Evolutionary conservation across 1,140 invertebrate species (phyloP).

Genomic region (Temnothorax nylanderi): DNA sequence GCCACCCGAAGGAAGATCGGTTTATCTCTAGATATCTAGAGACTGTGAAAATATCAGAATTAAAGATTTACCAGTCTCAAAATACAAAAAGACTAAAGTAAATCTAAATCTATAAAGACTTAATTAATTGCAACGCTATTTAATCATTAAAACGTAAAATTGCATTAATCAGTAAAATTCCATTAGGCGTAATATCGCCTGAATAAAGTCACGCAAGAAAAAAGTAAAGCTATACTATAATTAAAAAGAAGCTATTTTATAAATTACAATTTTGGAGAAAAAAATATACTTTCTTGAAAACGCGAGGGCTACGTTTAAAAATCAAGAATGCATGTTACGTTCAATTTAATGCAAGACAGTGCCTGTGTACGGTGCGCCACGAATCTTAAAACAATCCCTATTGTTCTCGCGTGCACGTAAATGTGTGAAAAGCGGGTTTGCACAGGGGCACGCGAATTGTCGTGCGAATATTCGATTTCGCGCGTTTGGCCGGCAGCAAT

Average conservation of each 20-base stretch:
- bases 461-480: conserved; percentile 41
- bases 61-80: background rate
- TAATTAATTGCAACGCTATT: background rate
- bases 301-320: background rate
- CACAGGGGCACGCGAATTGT: conserved; percentile 12
- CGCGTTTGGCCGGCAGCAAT: background rate
- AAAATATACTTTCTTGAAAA: background rate
- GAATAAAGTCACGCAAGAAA: background rate
- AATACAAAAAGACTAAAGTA: background rate
- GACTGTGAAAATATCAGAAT: background rate
- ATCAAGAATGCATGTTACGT: background rate
- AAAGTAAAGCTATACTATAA: background rate
- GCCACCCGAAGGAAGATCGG: background rate
- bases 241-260: background rate
- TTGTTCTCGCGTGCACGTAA: conserved; percentile 35
- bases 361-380: too few relatives aligned
- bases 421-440: conserved; percentile 23
- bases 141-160: background rate
- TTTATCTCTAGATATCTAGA: conserved; percentile 2
- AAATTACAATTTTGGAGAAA: background rate
- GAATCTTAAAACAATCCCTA: background rate
- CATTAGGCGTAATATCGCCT: background rate
- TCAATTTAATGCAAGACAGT: background rate
- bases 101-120: background rate
- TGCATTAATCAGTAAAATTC: background rate